Percentiles rank a stretch among this genome's conserved stretches.
Evolutionary conservation across 2,888 invertebrate genomes (phyloP).

Genomic region (Itoplectis maculator): DNA sequence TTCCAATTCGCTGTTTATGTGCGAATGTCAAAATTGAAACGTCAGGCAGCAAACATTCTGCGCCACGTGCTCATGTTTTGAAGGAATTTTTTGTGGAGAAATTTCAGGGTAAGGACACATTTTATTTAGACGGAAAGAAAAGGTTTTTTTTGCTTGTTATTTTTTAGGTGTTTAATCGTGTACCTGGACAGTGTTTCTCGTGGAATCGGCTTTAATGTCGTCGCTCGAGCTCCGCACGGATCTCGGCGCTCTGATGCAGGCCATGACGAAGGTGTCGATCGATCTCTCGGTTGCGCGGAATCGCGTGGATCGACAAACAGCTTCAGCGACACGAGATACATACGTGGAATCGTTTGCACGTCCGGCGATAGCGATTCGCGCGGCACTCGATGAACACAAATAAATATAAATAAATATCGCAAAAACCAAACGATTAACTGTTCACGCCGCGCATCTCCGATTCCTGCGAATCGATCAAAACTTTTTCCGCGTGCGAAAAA

Average conservation of each 20-base stretch:
- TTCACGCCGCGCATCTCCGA: neutral
- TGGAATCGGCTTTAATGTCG: conserved; percentile 87
- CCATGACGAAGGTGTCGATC: conserved; percentile 78
- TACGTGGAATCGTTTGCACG: conserved; percentile 35
- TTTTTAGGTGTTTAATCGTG: conserved; percentile 9
- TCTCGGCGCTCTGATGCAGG: conserved; percentile 89
- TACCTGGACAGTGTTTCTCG: conserved; percentile 81
- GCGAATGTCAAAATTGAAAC: neutral
- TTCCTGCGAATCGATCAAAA: conserved; percentile 49
- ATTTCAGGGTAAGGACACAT: too few species aligned
- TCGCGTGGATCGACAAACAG: conserved; percentile 52
- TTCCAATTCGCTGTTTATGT: conserved; percentile 1
- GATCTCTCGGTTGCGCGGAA: conserved; percentile 42
- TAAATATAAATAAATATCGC: conserved; percentile 24
- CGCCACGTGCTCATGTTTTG: conserved; percentile 19
- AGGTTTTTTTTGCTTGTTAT: neutral
- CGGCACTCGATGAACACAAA: conserved; percentile 1
- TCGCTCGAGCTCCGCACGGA: conserved; percentile 92
- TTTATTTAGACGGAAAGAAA: neutral
- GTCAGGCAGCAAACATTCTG: neutral
- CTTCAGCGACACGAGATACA: conserved; percentile 45
- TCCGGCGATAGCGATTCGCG: neutral
- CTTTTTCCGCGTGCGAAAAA: conserved; percentile 52
- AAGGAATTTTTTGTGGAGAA: too few species aligned
- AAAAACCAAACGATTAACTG: neutral